Evolutionary conservation across 2,797 vertebrate species (phyloP).

Genomic region (Malurus leucopterus): DNA sequence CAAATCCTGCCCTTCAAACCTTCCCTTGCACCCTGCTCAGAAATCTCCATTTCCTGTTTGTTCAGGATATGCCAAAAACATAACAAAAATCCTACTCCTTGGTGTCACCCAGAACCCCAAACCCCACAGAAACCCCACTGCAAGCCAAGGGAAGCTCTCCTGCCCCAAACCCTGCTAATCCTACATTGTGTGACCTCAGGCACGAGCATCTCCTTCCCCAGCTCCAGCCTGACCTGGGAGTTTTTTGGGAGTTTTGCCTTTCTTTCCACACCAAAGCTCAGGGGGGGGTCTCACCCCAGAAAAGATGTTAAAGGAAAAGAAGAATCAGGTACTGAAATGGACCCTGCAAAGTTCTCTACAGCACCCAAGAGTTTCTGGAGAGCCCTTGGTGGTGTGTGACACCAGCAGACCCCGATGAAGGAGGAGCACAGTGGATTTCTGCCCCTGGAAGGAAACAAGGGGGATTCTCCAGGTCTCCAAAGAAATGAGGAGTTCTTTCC

Average conservation of each 20-base stretch:
- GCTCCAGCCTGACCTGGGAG: neutral
- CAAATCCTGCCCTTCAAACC: neutral
- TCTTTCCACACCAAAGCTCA: neutral
- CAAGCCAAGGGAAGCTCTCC: neutral
- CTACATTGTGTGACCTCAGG: fast-evolving
- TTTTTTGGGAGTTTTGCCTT: neutral
- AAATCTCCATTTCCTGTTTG: neutral
- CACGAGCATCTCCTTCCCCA: neutral
- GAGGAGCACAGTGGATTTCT: neutral
- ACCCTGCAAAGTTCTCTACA: neutral
- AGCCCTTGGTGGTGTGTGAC: neutral
- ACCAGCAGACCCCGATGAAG: neutral
- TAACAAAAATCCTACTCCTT: neutral
- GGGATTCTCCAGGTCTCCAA: neutral
- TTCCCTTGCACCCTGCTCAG: neutral
- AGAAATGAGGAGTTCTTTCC: neutral
- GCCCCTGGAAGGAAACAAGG: neutral
- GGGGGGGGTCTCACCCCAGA: neutral
- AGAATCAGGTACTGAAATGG: neutral
- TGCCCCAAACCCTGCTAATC: neutral
- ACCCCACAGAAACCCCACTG: fast-evolving
- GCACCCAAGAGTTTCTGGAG: neutral
- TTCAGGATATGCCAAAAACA: neutral
- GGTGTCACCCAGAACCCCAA: neutral
- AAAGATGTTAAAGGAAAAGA: neutral